Conservation (phyloP, 1,140 invertebrate species). For the Aporrectodea caliginosa region DNA sequence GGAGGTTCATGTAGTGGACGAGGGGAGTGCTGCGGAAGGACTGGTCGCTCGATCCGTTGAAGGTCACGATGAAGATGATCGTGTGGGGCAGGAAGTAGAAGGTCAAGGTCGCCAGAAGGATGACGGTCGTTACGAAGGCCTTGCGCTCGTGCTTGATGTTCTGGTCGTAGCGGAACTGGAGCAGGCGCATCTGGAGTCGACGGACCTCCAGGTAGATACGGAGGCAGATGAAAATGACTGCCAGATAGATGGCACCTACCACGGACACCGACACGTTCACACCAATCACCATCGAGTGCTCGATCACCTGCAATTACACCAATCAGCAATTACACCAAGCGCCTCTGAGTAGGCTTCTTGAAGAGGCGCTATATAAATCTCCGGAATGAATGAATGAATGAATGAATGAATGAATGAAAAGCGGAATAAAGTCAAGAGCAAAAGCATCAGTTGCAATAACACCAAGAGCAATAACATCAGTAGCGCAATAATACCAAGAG, state of each 20-base stretch:
- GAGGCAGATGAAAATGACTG: constrained; percentile 11
- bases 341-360: too few species aligned
- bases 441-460: too few species aligned
- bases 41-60: not conserved
- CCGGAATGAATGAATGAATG: too few species aligned
- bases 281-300: not conserved
- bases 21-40: not conserved
- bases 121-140: not conserved
- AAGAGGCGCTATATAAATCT: too few species aligned
- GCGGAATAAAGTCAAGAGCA: too few species aligned
- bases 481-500: too few species aligned
- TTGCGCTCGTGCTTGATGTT: constrained; percentile 5
- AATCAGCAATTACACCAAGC: too few species aligned
- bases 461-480: too few species aligned
- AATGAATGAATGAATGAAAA: too few species aligned
- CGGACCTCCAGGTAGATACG: constrained; percentile 26
- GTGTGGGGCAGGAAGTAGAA: not conserved
- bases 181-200: constrained; percentile 13
- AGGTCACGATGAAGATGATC: not conserved
- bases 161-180: constrained; percentile 23
- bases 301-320: not conserved
- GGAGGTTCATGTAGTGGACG: not conserved
- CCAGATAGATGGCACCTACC: not conserved
- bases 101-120: not conserved
- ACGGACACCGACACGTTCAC: not conserved